These are phyloP conservation scores for Pandemis corylana DNA, from an alignment of 2,888 invertebrate genomes.

Conservation along the genomic window DNA sequence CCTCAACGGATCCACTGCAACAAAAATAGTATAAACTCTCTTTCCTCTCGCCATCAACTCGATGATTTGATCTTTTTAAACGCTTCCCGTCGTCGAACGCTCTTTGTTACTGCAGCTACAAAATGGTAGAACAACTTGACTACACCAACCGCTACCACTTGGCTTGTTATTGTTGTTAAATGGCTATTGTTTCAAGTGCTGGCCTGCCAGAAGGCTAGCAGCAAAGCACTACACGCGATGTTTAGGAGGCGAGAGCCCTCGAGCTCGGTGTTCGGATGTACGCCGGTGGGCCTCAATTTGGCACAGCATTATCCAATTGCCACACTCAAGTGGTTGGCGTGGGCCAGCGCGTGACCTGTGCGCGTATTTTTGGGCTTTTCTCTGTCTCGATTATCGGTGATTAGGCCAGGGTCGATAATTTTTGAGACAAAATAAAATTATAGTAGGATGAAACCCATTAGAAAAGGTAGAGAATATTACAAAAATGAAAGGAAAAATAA, in stretches of 20 bases:
- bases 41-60: slow-evolving; percentile 47
- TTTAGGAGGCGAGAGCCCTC: slow-evolving; percentile 61
- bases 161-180: slow-evolving; percentile 13
- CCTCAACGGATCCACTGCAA: slow-evolving; percentile 60
- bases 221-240: slow-evolving; percentile 50
- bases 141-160: neutral
- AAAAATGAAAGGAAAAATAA: no score
- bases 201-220: slow-evolving; percentile 72
- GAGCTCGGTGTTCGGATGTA: slow-evolving; percentile 67
- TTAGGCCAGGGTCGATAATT: no score
- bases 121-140: neutral
- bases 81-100: slow-evolving; percentile 16
- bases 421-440: no score
- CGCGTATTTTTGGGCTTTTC: slow-evolving; percentile 60
- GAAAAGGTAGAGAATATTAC: no score
- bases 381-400: neutral
- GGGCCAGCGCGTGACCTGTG: slow-evolving; percentile 80
- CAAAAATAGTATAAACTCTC: slow-evolving; percentile 63
- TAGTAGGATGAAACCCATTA: no score
- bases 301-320: slow-evolving; percentile 78
- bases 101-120: neutral
- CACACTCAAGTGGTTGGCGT: slow-evolving; percentile 81
- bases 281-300: slow-evolving; percentile 81
- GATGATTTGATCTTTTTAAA: slow-evolving; percentile 44
- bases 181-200: slow-evolving; percentile 38